Percentiles rank a stretch among this genome's conserved stretches.
Evolutionary conservation across 2,888 invertebrate genomes (phyloP).

Genomic region (Ichneumon xanthorius): DNA sequence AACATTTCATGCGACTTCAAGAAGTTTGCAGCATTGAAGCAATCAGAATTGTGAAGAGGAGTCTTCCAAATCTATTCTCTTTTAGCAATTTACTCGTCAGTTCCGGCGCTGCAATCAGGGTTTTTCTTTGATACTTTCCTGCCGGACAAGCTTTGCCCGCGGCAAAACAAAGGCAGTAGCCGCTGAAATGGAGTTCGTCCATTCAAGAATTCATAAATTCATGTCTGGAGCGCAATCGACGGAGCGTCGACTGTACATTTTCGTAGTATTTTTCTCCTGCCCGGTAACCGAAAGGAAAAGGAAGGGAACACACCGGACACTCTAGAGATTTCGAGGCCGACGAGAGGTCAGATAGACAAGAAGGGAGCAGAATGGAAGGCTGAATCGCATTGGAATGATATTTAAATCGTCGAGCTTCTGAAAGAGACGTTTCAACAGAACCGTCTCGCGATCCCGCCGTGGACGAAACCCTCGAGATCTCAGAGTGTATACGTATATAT

Average conservation of each 20-base stretch:
- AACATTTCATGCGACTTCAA: not conserved
- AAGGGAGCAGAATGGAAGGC: slow-evolving; percentile 6
- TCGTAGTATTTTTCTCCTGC: not conserved
- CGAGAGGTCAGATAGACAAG: slow-evolving; percentile 24
- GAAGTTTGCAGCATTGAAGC: not conserved
- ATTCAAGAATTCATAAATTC: slow-evolving; percentile 68
- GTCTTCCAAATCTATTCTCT: not conserved
- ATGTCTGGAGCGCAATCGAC: slow-evolving; percentile 31
- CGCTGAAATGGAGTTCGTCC: slow-evolving; percentile 32
- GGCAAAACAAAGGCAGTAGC: slow-evolving; percentile 36
- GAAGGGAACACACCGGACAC: not conserved
- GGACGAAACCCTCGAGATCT: not conserved
- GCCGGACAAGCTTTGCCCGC: slow-evolving; percentile 5
- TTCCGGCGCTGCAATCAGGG: not conserved
- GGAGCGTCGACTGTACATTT: not conserved
- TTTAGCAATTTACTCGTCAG: not conserved
- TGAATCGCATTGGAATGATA: slow-evolving; percentile 65
- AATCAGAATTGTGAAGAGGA: not conserved
- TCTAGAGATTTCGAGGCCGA: slow-evolving; percentile 24
- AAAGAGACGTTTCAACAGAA: slow-evolving; percentile 45
- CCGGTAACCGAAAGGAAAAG: not conserved
- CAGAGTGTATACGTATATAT: not conserved
- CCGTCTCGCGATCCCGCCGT: slow-evolving; percentile 2
- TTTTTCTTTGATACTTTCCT: not conserved
- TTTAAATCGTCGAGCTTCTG: slow-evolving; percentile 67